These are phyloP conservation scores for Parotocinclus haroldoi DNA, from an alignment of 2,797 vertebrate genomes.

Conservation along the genomic window DNA sequence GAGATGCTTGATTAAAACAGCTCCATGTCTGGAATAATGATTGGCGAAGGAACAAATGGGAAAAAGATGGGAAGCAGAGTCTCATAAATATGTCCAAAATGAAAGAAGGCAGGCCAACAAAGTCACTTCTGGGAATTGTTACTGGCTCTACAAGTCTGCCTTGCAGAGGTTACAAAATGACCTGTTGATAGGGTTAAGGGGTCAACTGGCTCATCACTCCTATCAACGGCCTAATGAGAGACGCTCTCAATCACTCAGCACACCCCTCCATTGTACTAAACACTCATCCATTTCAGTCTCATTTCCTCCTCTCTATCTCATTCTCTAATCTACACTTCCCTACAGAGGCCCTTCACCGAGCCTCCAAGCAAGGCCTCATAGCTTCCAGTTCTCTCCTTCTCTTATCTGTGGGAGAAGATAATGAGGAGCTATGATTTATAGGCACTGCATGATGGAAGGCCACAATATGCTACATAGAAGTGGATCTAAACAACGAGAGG, in stretches of 20 bases:
- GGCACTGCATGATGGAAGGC: neutral
- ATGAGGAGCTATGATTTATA: constrained; percentile 22
- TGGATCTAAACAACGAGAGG: too few relatives aligned
- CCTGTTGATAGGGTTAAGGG: constrained; percentile 23
- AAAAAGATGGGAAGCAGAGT: neutral
- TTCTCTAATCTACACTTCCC: constrained; percentile 9
- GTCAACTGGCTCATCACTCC: constrained; percentile 42
- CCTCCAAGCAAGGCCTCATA: constrained; percentile 13
- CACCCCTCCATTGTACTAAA: constrained; percentile 24
- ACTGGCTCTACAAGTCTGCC: constrained; percentile 9
- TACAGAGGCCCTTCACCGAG: constrained; percentile 7
- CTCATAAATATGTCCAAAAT: constrained; percentile 1
- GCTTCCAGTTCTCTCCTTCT: constrained; percentile 14
- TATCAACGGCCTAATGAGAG: constrained; percentile 29
- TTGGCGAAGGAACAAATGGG: neutral
- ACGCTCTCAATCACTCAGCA: constrained; percentile 36
- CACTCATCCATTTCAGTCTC: constrained; percentile 27
- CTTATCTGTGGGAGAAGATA: constrained; percentile 18
- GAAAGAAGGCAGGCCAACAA: constrained; percentile 28
- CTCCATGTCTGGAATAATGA: neutral
- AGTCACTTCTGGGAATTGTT: constrained; percentile 22
- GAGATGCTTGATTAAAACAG: neutral
- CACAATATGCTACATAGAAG: too few relatives aligned
- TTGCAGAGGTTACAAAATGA: constrained; percentile 28
- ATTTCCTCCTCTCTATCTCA: constrained; percentile 13